Conservation (phyloP, 1,140 invertebrate genomes). For the Temnothorax longispinosus region DNA sequence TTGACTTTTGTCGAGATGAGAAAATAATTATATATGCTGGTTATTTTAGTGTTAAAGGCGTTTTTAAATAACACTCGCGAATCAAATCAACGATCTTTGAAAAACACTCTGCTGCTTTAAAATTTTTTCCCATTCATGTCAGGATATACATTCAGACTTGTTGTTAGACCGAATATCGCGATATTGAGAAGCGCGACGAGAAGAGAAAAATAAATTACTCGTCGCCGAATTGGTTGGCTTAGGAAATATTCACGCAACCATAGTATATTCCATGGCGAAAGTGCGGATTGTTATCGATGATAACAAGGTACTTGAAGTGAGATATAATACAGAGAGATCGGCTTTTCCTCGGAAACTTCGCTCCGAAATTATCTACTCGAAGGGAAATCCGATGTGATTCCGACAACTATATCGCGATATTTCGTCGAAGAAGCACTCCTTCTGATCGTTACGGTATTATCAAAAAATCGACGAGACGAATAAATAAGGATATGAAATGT, state of each 20-base stretch:
- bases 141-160: neutral
- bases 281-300: conserved; percentile 31
- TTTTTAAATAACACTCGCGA: neutral
- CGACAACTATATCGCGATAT: neutral
- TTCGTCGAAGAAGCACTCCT: neutral
- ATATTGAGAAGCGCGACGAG: neutral
- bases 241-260: neutral
- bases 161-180: neutral
- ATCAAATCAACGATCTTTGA: neutral
- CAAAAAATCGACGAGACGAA: neutral
- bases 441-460: neutral
- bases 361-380: neutral
- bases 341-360: neutral
- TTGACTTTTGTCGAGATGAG: too few relatives aligned
- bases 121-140: neutral
- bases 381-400: neutral
- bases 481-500: neutral
- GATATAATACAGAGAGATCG: neutral
- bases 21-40: too few relatives aligned
- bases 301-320: conserved; percentile 35
- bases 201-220: neutral
- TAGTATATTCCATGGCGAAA: neutral
- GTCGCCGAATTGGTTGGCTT: neutral
- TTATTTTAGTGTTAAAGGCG: neutral
- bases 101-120: neutral